Evolutionary conservation across 1,140 invertebrate species (phyloP), one percentile per base, ranked within the genome.

Genomic region (Argopecten irradians): DNA sequence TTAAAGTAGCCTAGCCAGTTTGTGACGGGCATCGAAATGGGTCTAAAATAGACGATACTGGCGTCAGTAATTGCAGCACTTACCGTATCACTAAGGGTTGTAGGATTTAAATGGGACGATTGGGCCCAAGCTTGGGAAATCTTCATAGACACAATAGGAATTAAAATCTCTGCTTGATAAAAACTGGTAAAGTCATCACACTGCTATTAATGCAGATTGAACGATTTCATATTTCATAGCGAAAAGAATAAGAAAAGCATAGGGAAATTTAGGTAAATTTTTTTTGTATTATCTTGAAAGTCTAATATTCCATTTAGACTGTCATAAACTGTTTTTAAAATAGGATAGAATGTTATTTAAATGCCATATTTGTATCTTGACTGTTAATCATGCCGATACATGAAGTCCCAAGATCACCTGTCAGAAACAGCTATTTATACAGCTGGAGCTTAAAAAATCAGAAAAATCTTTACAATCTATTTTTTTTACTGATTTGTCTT

Each of bases 1-100:
- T 71, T 71, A 71, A 71, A 71, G 55, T 71, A 71, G 22, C 55
- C 28, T 7, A n/a, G n/a, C n/a, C n/a, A n/a, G 55, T 71, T 71
- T 71, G 55, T 71, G 55, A 71, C 55, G 55, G 55, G 55, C 22
- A 71, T 71, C 55, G 55, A 71, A 71, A 71, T 71, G n/a, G 55
- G 55, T 71, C 22, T 71, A 71, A 71, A 71, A 71, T 71, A 71
- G 22, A 71, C 55, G 55, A 71, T n/a, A 71, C 13, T 71, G 55
- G 55, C 55, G 55, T 71, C 55, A 71, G 55, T 71, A 71, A 71
- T 71, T 71, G 55, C 55, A 71, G 55, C 55, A 71, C 55, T 71
- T 71, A 71, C 22, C 55, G 55, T 71, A 71, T 71, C 55, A 71
- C 55, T n/a, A 71, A 71, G 55, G 55, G 55, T 71, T 71, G 55